Evolutionary conservation across 2,113 vertebrate species (phyloP).

Genomic region (Syngnathoides biaculeatus): DNA sequence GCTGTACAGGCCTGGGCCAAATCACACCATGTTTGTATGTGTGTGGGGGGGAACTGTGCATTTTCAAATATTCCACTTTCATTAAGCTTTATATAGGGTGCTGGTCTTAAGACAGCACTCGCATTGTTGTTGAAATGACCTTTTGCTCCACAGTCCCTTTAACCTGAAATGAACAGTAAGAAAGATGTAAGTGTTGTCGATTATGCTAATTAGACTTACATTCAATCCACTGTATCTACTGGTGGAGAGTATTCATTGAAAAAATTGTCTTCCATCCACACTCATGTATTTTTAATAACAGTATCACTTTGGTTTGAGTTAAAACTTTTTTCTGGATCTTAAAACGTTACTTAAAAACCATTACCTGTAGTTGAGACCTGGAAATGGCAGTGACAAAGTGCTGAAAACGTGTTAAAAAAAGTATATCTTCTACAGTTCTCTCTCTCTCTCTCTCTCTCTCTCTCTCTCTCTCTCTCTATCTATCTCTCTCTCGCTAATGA

Average conservation of each 20-base stretch:
- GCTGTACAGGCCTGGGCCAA: slow-evolving; percentile 47
- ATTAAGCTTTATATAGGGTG: slow-evolving; percentile 43
- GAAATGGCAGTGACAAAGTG: too few relatives aligned
- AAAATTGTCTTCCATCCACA: too few relatives aligned
- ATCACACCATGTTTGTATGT: slow-evolving; percentile 40
- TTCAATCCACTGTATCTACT: neutral
- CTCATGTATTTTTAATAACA: too few relatives aligned
- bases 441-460: too few relatives aligned
- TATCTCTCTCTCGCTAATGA: too few relatives aligned
- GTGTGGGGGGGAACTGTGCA: slow-evolving; percentile 2
- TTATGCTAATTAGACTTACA: neutral
- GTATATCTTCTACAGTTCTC: too few relatives aligned
- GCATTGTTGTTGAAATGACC: neutral
- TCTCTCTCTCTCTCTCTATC: too few relatives aligned
- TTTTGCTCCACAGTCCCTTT: neutral
- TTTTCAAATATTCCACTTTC: slow-evolving; percentile 50
- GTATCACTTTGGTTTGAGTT: too few relatives aligned
- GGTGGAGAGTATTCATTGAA: too few relatives aligned
- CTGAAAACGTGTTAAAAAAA: too few relatives aligned
- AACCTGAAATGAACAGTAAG: neutral
- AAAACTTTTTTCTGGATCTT: too few relatives aligned
- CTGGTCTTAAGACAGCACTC: slow-evolving; percentile 8
- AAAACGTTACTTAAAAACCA: too few relatives aligned
- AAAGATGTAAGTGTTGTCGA: neutral
- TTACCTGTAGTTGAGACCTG: neutral